Conservation (phyloP, 2,113 vertebrate genomes). For the Pipra filicauda region DNA sequence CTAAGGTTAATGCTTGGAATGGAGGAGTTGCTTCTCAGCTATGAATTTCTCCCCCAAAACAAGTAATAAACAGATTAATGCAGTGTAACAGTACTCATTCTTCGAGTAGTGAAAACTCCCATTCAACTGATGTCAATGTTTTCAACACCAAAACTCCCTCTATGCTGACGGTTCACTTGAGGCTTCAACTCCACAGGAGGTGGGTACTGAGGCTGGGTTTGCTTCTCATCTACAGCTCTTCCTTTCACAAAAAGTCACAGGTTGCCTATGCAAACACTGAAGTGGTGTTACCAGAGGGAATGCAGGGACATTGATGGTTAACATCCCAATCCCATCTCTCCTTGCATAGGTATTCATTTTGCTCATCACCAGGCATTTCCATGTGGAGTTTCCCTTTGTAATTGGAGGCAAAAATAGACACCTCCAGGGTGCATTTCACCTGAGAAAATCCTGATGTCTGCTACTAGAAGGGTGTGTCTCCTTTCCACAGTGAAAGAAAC, state of each 20-base stretch:
- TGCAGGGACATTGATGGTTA: accelerated
- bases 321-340: not conserved
- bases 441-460: not conserved
- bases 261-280: not conserved
- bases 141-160: not conserved
- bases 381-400: not conserved
- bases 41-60: not conserved
- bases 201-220: not conserved
- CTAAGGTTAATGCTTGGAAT: not conserved
- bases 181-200: not conserved
- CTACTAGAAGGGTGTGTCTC: not conserved
- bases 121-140: accelerated
- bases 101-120: not conserved
- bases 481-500: not conserved
- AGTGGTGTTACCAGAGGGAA: not conserved
- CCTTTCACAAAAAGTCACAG: not conserved
- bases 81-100: not conserved
- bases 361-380: not conserved
- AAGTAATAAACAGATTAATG: not conserved
- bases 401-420: not conserved
- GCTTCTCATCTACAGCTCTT: not conserved
- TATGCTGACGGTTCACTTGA: not conserved
- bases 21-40: not conserved
- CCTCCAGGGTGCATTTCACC: not conserved
- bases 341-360: not conserved